These are phyloP conservation scores for Cryptomyrus ogoouensis DNA, from an alignment of 2,113 vertebrate species.

Conservation along the genomic window DNA sequence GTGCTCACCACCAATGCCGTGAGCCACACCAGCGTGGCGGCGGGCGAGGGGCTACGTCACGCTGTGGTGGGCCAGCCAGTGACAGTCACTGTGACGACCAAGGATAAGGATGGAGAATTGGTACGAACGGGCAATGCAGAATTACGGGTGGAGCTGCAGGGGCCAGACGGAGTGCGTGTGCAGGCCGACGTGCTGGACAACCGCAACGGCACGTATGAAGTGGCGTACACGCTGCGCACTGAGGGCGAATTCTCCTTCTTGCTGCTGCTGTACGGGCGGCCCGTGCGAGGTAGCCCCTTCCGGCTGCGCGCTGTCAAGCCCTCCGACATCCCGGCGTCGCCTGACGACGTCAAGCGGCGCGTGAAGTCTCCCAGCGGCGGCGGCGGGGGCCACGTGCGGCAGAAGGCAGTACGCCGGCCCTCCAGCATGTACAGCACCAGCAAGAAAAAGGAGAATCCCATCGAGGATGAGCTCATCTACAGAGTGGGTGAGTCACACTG, in stretches of 20 bases:
- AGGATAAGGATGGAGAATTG: conserved; percentile 85
- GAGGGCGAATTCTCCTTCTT: conserved; percentile 82
- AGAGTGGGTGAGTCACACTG: conserved; percentile 71
- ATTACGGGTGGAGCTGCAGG: conserved; percentile 68
- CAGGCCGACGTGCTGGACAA: conserved; percentile 80
- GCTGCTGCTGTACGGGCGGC: conserved; percentile 80
- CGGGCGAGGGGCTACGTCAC: conserved; percentile 85
- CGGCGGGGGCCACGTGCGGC: conserved; percentile 78
- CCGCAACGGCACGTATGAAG: conserved; percentile 90
- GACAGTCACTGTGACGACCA: conserved; percentile 86
- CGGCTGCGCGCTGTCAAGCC: conserved; percentile 73
- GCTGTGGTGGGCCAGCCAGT: conserved; percentile 79
- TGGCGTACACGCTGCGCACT: conserved; percentile 71
- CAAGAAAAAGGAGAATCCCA: conserved; percentile 75
- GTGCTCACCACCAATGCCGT: conserved; percentile 85
- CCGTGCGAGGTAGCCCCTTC: conserved; percentile 81
- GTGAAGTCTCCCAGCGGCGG: conserved; percentile 83
- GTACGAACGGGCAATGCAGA: conserved; percentile 81
- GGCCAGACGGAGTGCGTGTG: conserved; percentile 55
- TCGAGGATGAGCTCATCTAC: conserved; percentile 71
- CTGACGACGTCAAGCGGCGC: conserved; percentile 83
- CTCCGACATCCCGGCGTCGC: conserved; percentile 76
- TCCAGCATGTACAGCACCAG: conserved; percentile 94
- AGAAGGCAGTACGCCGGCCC: conserved; percentile 85
- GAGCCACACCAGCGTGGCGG: conserved; percentile 83